phyloP scores from a whole-genome alignment of 2,113 vertebrate species.

The Hirundichthys speculiger region DNA sequence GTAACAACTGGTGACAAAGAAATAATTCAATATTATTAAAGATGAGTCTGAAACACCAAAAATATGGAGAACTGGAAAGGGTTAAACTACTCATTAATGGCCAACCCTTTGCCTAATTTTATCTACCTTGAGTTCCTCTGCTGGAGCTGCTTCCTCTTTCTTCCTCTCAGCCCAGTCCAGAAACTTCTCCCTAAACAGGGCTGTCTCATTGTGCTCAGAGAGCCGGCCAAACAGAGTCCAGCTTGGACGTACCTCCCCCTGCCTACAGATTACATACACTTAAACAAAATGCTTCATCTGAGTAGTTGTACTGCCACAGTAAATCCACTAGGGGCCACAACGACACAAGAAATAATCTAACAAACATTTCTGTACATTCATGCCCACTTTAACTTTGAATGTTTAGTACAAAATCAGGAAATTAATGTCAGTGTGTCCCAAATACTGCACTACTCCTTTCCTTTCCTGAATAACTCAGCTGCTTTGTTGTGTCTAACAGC shows the following conservation, averaged over 20 bases:
- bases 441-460: background rate
- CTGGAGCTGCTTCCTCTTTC: constrained; percentile 67
- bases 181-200: constrained; percentile 86
- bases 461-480: background rate
- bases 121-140: constrained; percentile 78
- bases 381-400: background rate
- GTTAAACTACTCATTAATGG: too few species aligned
- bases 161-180: constrained; percentile 83
- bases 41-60: too few species aligned
- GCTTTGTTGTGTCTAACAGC: background rate
- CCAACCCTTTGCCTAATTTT: background rate
- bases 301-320: constrained; percentile 14
- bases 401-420: background rate
- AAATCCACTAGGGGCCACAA: constrained; percentile 46
- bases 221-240: constrained; percentile 83
- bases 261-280: constrained; percentile 47
- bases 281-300: background rate
- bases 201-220: constrained; percentile 85
- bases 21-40: too few species aligned
- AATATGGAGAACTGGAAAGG: too few species aligned
- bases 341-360: constrained; percentile 10
- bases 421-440: background rate
- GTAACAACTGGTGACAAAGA: too few species aligned
- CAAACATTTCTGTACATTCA: background rate
- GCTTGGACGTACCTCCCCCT: constrained; percentile 79